A percentile compares a stretch with the other conserved stretches of the same genome.
These are phyloP conservation scores for Dromas ardeola DNA, from an alignment of 2,113 vertebrate species.

Conservation along the genomic window DNA sequence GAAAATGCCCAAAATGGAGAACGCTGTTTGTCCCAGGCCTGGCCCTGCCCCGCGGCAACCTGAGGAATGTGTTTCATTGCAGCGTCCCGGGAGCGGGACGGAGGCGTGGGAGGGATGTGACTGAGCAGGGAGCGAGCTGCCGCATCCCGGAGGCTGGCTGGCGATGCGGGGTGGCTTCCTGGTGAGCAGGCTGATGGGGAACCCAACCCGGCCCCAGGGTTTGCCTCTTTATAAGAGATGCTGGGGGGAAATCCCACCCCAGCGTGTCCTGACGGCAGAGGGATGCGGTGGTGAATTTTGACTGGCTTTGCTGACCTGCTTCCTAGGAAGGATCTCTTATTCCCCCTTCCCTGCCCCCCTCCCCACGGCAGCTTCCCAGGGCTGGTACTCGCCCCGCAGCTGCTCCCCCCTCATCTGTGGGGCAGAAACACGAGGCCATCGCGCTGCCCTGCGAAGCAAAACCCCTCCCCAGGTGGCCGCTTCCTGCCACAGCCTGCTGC, in stretches of 20 bases:
- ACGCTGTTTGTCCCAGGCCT: neutral
- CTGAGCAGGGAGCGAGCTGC: neutral
- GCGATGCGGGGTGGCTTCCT: rapidly evolving
- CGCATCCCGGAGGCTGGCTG: neutral
- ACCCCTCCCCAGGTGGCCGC: neutral
- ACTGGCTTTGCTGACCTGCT: neutral
- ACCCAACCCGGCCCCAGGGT: rapidly evolving
- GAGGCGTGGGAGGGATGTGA: neutral
- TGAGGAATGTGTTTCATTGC: neutral
- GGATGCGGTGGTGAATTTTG: neutral
- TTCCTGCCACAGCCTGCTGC: neutral
- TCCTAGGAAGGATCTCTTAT: neutral
- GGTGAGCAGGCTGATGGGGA: neutral
- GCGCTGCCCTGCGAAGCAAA: neutral
- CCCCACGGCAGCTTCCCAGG: neutral
- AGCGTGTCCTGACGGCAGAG: rapidly evolving
- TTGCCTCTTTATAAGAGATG: neutral
- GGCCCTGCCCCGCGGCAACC: neutral
- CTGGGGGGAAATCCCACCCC: neutral
- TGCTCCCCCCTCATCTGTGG: neutral
- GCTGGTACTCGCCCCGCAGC: too few relatives aligned
- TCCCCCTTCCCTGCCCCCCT: neutral
- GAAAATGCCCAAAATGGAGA: neutral
- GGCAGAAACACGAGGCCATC: neutral
- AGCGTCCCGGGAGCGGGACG: rapidly evolving